Evolutionary conservation across 2,888 invertebrate species (phyloP), one percentile per base, ranked within the genome.

Genomic region (Sesia apiformis): DNA sequence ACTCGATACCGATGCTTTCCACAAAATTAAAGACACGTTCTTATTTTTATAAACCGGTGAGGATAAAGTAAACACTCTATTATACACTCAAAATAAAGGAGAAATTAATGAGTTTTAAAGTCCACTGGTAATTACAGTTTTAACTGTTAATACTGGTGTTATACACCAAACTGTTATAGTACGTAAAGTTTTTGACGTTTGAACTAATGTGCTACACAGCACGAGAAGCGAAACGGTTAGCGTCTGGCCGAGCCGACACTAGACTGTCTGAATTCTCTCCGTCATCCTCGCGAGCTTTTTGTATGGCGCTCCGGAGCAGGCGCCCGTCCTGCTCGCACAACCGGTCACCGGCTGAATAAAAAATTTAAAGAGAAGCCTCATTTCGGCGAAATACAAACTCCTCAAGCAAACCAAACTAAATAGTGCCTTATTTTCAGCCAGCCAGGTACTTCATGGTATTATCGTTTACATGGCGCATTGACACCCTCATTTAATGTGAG

Each of bases 141-240:
- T 23, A 23, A 23, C 23, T 1, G 23, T 23, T 23, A 23, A 23
- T 23, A 23, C 23, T 23, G 23, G 23, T 23, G 23, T 23, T 23
- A 23, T 23, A 23, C 23, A 23, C 23, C 23, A 23, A 61, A 55
- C 52, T 56, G 57, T 57, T 63, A 58, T 23, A 74, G 73, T 77
- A 75, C 87, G 86, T 81, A 86, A 88, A 88, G 79, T 87, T 87
- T 78, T 77, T 70, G 72, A 76, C 76, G 78, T 67, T 69, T 64
- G 60, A 71, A 76, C 67, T 74, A 71, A 67, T 55, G 56, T 51
- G 55, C 51, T 42, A 42, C 38, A 39, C 39, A 59, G 60, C 57
- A 55, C 60, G 51, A 53, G 54, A 63, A 74, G 64, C 71, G 63
- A 76, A 55, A 64, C 86, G 81, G 64, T 72, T 80, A 75, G 71